Evolutionary conservation across 1,140 invertebrate genomes (phyloP), one percentile per base, ranked within the genome.

Genomic region (Cotesia glomerata): DNA sequence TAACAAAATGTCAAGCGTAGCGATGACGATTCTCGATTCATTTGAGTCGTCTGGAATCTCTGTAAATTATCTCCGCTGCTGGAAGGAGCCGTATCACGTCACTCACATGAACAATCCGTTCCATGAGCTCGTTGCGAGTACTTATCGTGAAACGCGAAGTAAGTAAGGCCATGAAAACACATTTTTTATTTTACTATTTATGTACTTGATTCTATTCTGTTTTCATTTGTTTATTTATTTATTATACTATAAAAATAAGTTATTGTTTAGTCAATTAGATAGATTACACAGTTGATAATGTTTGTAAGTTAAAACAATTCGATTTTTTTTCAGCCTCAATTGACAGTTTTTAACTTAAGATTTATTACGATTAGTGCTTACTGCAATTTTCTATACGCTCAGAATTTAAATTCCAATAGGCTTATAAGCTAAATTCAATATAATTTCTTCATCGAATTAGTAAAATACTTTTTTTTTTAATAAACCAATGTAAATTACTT

Each of bases 101-200:
- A 81, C 78, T 0, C 91, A 95, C 78, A 86, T 87, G 26, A 88
- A 89, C 16, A 97, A 96, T 89, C 95, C 95, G 0, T 97, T 97
- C 80, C 86, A 91, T 74, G 83, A 91, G n/a, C 89, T 95, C 34
- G 91, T 97, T 7, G 88, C 90, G 14, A 90, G 94, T 59, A 95
- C 94, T 1, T 93, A 93, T 78, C 88, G 88, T 39, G 91, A 94
- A 75, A 93, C 93, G 0, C 89, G 95, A 86, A 95, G 95, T 96
- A 84, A 92, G 93, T 90, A 76, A 26, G 13, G 52, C 39, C 11
- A 9, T 9, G 11, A 45, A 45, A 7, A 45, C 16, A 51, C 16
- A 32, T 71, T 36, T 35, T 14, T 58, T 34, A 26, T 26, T 26
- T 26, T 26, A 26, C 26, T 26, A 26, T 26, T 26, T 65, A 68